Evolutionary conservation across 2,888 invertebrate species (phyloP).

Genomic region (Blastobasis adustella): DNA sequence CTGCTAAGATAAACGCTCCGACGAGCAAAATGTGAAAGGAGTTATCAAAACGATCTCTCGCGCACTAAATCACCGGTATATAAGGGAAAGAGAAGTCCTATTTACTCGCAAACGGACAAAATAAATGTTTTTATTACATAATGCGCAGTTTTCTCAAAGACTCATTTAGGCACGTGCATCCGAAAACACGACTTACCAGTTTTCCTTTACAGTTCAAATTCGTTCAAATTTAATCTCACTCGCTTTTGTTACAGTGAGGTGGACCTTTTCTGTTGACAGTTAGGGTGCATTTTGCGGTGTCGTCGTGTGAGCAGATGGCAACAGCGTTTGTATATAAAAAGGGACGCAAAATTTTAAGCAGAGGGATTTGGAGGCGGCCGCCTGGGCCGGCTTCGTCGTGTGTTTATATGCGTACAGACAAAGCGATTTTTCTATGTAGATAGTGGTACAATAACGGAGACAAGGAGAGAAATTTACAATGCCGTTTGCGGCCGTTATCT

Average conservation of each 20-base stretch:
- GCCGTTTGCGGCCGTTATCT: neutral
- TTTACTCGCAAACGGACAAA: constrained; percentile 71
- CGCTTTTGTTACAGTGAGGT: constrained; percentile 20
- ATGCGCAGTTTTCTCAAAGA: constrained; percentile 67
- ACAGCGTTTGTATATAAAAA: constrained; percentile 57
- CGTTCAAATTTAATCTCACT: constrained; percentile 13
- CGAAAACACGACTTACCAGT: constrained; percentile 25
- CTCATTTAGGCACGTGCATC: constrained; percentile 29
- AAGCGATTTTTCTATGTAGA: constrained; percentile 1
- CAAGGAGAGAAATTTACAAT: neutral
- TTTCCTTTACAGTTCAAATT: constrained; percentile 30
- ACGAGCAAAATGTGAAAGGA: constrained; percentile 69
- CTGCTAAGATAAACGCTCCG: constrained; percentile 64
- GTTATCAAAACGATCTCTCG: constrained; percentile 71
- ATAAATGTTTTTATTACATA: constrained; percentile 75
- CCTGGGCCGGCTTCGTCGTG: constrained; percentile 30
- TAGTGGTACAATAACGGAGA: neutral
- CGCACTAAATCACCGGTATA: constrained; percentile 70
- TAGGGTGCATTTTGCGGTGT: constrained; percentile 32
- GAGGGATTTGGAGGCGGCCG: constrained; percentile 58
- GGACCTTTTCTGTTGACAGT: constrained; percentile 16
- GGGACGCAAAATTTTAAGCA: constrained; percentile 70
- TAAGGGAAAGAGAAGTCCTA: constrained; percentile 69
- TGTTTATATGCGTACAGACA: neutral
- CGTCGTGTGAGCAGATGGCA: constrained; percentile 30